Evolutionary conservation across 2,113 vertebrate species (phyloP).

Genomic region (Chiloscyllium plagiosum): DNA sequence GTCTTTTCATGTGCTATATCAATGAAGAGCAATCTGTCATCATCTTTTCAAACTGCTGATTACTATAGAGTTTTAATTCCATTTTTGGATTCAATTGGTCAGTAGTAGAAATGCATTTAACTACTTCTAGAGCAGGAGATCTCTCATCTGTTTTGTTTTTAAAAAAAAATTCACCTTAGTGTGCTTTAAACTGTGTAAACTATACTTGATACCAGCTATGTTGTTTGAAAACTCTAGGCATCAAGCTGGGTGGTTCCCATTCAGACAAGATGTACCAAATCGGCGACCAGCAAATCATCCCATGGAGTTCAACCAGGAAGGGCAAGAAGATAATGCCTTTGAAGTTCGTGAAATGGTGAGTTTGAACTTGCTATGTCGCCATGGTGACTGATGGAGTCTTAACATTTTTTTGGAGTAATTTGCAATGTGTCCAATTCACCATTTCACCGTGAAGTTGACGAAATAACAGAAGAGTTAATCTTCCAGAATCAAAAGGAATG

Average conservation of each 20-base stretch:
- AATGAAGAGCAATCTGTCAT: neutral
- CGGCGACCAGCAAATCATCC: slow-evolving; percentile 60
- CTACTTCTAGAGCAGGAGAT: neutral
- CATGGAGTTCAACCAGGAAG: slow-evolving; percentile 65
- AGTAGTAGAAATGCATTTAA: neutral
- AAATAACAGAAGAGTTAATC: too few relatives aligned
- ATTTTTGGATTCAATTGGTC: neutral
- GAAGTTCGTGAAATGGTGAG: slow-evolving; percentile 81
- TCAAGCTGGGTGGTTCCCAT: slow-evolving; percentile 94
- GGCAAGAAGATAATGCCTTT: slow-evolving; percentile 63
- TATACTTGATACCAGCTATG: neutral
- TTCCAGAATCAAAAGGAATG: too few relatives aligned
- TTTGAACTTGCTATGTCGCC: neutral
- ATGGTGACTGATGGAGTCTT: neutral
- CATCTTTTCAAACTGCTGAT: neutral
- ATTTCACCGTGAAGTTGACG: neutral
- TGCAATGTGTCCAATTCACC: too few relatives aligned
- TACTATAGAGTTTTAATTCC: neutral
- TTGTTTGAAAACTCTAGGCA: slow-evolving; percentile 60
- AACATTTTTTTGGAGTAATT: neutral
- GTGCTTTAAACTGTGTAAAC: neutral
- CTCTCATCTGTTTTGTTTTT: neutral
- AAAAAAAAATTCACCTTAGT: neutral
- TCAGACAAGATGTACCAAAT: slow-evolving; percentile 71
- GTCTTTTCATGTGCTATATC: too few relatives aligned